Evolutionary conservation across 2,113 vertebrate species (phyloP).

Genomic region (Megalops atlanticus): DNA sequence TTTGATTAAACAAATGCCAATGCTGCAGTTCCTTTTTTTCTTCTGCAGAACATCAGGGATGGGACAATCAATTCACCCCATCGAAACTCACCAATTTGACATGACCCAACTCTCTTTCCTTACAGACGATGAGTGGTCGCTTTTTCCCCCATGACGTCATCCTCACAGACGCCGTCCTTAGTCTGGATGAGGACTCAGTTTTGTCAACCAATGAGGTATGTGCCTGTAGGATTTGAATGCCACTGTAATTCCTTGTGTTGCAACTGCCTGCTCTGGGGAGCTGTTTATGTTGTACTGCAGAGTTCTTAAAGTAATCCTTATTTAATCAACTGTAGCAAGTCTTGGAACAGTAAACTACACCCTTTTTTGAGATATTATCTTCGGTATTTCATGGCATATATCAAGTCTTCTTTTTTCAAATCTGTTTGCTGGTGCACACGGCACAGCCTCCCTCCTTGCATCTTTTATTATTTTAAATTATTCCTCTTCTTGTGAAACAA

Average conservation of each 20-base stretch:
- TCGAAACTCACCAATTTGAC: neutral
- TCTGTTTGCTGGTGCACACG: neutral
- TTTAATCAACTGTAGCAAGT: too few species aligned
- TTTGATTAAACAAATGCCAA: neutral
- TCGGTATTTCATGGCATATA: neutral
- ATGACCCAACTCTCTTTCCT: constrained; percentile 5
- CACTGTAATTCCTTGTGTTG: neutral
- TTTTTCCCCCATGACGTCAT: constrained; percentile 70
- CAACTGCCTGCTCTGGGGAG: neutral
- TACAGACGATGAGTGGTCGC: constrained; percentile 74
- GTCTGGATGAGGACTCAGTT: constrained; percentile 78
- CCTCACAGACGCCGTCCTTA: constrained; percentile 72
- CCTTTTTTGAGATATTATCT: too few species aligned
- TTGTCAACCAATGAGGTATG: constrained; percentile 76
- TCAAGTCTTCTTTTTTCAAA: neutral
- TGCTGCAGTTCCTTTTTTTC: neutral
- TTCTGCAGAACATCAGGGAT: too few species aligned
- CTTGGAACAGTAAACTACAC: neutral
- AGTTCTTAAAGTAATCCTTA: neutral
- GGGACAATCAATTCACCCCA: neutral
- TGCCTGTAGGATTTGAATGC: constrained; percentile 2
- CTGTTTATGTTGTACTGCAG: neutral
- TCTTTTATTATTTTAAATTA: constrained; percentile 40
- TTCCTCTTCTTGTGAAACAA: constrained; percentile 43
- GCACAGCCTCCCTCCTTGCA: constrained; percentile 22